phyloP scores from a whole-genome alignment of 53 echinoderm and acorn worm species.

The Holothuria scabra region DNA sequence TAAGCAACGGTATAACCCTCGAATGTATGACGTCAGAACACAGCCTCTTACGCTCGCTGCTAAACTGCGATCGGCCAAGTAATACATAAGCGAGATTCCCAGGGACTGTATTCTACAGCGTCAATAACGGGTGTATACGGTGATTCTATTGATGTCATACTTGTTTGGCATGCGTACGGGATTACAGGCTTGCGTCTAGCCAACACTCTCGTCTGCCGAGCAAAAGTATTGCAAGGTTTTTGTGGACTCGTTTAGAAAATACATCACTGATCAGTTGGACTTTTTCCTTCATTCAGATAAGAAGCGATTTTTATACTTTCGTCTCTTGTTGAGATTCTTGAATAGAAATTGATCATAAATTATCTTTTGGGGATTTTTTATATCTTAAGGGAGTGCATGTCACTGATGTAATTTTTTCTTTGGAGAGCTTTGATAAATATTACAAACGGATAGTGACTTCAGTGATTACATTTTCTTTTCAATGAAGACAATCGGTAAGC shows the following conservation, averaged over 20 bases:
- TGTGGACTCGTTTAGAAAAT: neutral
- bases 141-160: constrained; percentile 40
- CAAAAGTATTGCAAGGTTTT: neutral
- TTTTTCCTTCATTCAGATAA: constrained; percentile 6
- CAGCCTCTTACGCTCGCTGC: constrained; percentile 46
- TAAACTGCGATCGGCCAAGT: constrained; percentile 11
- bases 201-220: too few species aligned
- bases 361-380: too few species aligned
- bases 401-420: too few species aligned
- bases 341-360: too few species aligned
- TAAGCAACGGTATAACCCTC: constrained; percentile 66
- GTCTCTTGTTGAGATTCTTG: too few species aligned
- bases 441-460: too few species aligned
- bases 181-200: constrained; percentile 2
- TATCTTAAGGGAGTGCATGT: too few species aligned
- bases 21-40: constrained; percentile 69
- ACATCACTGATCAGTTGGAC: constrained; percentile 13
- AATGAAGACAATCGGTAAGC: too few species aligned
- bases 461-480: too few species aligned
- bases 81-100: constrained; percentile 53
- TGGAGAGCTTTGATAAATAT: too few species aligned
- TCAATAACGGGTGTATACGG: constrained; percentile 50
- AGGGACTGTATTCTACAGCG: constrained; percentile 37
- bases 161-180: constrained; percentile 30
- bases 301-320: neutral